Evolutionary conservation across 2,113 vertebrate species (phyloP).

Genomic region (Sebastes fasciatus): DNA sequence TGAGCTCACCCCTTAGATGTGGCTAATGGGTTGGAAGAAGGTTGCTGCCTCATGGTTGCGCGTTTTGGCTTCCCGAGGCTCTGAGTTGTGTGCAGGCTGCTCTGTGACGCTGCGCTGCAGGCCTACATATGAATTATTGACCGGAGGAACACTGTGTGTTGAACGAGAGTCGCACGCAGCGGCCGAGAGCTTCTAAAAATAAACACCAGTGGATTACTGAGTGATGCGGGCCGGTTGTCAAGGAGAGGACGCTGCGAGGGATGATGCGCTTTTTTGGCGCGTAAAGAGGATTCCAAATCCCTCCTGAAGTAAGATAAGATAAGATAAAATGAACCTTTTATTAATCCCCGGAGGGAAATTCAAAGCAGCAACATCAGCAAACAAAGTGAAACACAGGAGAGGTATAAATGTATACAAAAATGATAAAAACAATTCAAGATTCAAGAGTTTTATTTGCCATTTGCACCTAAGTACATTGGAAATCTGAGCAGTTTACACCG

Average conservation of each 20-base stretch:
- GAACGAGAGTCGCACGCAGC: constrained; percentile 35
- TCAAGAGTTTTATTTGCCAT: too few species aligned
- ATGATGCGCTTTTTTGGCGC: constrained; percentile 34
- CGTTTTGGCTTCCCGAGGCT: not conserved
- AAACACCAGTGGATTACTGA: constrained; percentile 48
- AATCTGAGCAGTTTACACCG: too few species aligned
- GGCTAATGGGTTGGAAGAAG: too few species aligned
- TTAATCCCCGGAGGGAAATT: too few species aligned
- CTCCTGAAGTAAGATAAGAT: not conserved
- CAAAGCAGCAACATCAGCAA: too few species aligned
- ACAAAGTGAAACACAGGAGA: too few species aligned
- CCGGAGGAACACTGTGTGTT: constrained; percentile 31
- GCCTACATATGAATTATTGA: constrained; percentile 71
- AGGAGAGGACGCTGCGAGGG: constrained; percentile 19
- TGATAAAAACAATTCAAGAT: too few species aligned
- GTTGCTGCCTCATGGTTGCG: not conserved
- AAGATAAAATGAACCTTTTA: too few species aligned
- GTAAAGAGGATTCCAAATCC: constrained; percentile 15
- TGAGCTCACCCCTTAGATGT: constrained; percentile 30
- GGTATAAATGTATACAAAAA: too few species aligned
- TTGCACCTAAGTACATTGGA: too few species aligned
- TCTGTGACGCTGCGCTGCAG: constrained; percentile 9
- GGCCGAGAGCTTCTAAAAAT: constrained; percentile 66
- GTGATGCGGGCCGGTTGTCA: constrained; percentile 44
- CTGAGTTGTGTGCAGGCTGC: not conserved